Evolutionary conservation across 2,888 invertebrate species (phyloP), one percentile per base, ranked within the genome.

Genomic region (Lacanobia wlatinum): DNA sequence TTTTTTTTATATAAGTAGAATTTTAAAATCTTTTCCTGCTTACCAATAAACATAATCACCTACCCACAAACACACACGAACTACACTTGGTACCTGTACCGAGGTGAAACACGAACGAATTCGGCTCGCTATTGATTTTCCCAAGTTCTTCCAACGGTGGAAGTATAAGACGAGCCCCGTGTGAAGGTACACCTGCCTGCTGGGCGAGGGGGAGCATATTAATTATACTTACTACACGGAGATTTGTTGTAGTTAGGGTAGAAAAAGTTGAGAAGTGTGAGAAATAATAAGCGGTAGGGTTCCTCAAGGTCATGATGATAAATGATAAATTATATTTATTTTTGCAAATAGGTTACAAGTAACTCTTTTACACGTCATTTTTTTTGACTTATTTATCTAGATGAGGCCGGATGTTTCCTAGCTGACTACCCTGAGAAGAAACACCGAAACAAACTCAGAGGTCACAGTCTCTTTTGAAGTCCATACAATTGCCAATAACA

Each of bases 101-200:
- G 59, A 21, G n/a, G 46, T 18, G 21, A 38, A 64, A 61, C 63
- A 46, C 56, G 75, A 55, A 55, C 62, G 55, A 62, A 76, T 64
- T 69, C 65, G 48, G 52, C 28, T 9, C 34, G n/a, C 50, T 78
- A 78, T 78, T 76, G 78, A 78, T 78, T 78, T 81, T 62, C 16
- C 23, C n/a, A 28, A 16, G 50, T 76, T 66, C 23, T 43, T 43
- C 43, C 28, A 40, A 23, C 53, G n/a, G 38, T n/a, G 23, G 21
- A 67, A 46, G 43, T 65, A 55, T 10, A 59, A 70, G 63, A 59
- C 61, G 73, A 78, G 74, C 65, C 40, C 56, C 82, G 86, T 85
- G 85, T 38, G 85, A 85, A 75, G 62, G 12, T 38, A n/a, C 87
- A 84, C 80, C 87, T 87, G 87, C 34, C 34, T 14, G 58, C 38